Percentiles rank a stretch among this genome's conserved stretches.
Evolutionary conservation across 1,140 invertebrate genomes (phyloP).

Genomic region (Drosophila busckii): DNA sequence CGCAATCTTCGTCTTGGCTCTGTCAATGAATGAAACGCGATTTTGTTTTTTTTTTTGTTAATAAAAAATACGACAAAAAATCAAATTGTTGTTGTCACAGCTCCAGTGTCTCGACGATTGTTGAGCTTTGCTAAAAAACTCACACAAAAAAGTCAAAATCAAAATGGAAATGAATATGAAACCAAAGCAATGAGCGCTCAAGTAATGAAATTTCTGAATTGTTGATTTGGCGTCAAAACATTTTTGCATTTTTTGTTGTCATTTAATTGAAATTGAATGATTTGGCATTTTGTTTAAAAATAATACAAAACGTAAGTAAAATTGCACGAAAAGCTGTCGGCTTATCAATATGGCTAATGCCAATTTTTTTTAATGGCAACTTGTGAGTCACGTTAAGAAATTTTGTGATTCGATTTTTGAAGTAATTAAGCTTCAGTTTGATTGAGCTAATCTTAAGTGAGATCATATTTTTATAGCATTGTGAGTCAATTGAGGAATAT

Average conservation of each 20-base stretch:
- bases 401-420: too few species aligned
- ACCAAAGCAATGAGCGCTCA: constrained; percentile 28
- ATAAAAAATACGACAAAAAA: too few species aligned
- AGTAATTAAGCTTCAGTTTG: constrained; percentile 2
- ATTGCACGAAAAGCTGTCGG: constrained; percentile 24
- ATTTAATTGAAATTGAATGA: constrained; percentile 78
- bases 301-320: background rate
- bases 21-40: constrained; percentile 61
- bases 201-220: constrained; percentile 61
- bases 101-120: constrained; percentile 33
- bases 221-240: constrained; percentile 73
- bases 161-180: constrained; percentile 40
- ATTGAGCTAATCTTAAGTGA: constrained; percentile 5
- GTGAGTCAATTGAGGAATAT: too few species aligned
- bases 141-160: constrained; percentile 45
- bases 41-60: constrained; percentile 10
- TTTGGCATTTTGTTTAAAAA: constrained; percentile 54
- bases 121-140: constrained; percentile 54
- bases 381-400: too few species aligned
- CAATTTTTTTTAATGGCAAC: too few species aligned
- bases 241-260: constrained; percentile 55
- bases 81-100: constrained; percentile 41
- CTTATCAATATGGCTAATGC: constrained; percentile 34
- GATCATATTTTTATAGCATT: too few species aligned
- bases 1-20: constrained; percentile 25